Conservation (phyloP, 2,888 invertebrate species). For the Tetheella fluctuosa region DNA sequence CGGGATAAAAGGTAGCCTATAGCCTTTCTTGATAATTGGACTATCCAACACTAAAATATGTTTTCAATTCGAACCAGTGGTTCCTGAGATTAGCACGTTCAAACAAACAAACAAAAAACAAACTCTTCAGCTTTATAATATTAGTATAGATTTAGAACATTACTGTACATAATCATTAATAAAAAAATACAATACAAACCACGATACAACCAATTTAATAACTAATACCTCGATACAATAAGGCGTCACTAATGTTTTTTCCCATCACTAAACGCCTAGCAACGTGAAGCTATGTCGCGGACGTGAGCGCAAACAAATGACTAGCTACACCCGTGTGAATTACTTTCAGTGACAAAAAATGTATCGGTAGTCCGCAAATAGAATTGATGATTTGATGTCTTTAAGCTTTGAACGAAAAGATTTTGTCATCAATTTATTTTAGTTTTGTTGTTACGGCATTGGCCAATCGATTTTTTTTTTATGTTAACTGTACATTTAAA, state of each 20-base stretch:
- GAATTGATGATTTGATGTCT: constrained; percentile 22
- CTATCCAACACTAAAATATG: too few species aligned
- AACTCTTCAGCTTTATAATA: too few species aligned
- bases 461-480: neutral
- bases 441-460: neutral
- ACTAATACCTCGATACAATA: neutral
- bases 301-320: constrained; percentile 34
- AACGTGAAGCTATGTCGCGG: constrained; percentile 38
- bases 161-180: too few species aligned
- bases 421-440: neutral
- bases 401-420: constrained; percentile 13
- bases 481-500: neutral
- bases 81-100: too few species aligned
- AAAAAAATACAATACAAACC: too few species aligned
- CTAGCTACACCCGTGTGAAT: constrained; percentile 35
- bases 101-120: too few species aligned
- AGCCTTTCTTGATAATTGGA: too few species aligned
- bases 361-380: constrained; percentile 29
- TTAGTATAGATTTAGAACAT: too few species aligned
- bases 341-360: constrained; percentile 34
- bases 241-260: constrained; percentile 28
- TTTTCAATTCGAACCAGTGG: too few species aligned
- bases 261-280: constrained; percentile 35
- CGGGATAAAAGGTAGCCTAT: too few species aligned
- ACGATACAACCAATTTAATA: too few species aligned